Evolutionary conservation across 1,140 invertebrate genomes (phyloP), one percentile per base, ranked within the genome.

Genomic region (Acromyrmex heyeri): DNA sequence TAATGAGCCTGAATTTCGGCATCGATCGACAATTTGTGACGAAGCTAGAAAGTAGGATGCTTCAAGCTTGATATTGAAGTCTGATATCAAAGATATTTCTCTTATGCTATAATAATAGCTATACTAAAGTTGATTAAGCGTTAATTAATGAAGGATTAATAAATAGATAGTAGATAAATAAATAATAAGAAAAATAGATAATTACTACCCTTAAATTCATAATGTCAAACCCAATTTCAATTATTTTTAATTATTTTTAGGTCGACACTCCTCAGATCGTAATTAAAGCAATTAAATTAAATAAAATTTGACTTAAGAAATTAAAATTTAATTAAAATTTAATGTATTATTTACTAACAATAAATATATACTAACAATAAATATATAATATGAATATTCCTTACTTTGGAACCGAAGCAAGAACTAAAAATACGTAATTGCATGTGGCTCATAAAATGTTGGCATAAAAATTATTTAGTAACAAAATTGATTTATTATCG

Each of bases 1-100:
- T 88, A 91, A 91, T 86, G 67, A 91, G 87, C 30, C 30, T 50
- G 55, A 86, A 48, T 88, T 90, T 82, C 3, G 48, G 34, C n/a
- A 21, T 24, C 73, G 57, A 65, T 65, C 27, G 50, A 12, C 61
- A 18, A 50, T 62, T 65, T 8, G 10, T 48, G 70, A 59, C 48
- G n/a, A 64, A 48, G 30, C 1, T 57, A 24, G 8, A 44, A 59
- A 86, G 48, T 53, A 34, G 1, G 21, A 44, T 14, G 18, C 3
- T n/a, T 81, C 8, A 6, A 7, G 34, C 30, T 44, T 44, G 38
- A 44, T 44, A 44, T 44, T 44, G 38, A 44, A 44, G 5, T 10
- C n/a, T 38, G 10, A 16, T 72, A 16, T 70, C 3, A 3, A 34
- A n/a, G 55, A 30, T 30, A 30, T 30, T 24, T 24, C 24, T 24